These are phyloP conservation scores for Troides aeacus DNA, from an alignment of 2,888 invertebrate species.

Conservation along the genomic window DNA sequence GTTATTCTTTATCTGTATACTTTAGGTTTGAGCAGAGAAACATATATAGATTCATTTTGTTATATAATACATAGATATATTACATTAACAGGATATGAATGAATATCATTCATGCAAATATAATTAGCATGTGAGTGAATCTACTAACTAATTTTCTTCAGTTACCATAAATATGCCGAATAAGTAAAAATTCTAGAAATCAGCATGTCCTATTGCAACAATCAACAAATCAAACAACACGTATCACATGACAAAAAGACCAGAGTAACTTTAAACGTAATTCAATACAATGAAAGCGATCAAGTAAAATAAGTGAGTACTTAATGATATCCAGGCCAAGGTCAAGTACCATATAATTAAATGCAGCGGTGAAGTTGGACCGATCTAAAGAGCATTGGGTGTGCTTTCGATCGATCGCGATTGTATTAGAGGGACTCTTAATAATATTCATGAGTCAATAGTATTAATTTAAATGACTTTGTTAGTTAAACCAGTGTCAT, in stretches of 20 bases:
- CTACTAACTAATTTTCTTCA: too few species aligned
- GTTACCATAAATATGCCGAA: too few species aligned
- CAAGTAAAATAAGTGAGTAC: constrained; percentile 19
- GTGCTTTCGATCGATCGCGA: constrained; percentile 27
- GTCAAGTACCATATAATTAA: constrained; percentile 7
- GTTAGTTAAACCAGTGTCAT: neutral
- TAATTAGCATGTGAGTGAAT: too few species aligned
- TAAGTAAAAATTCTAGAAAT: too few species aligned
- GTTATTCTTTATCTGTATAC: too few species aligned
- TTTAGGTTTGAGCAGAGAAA: too few species aligned
- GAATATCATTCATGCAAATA: too few species aligned
- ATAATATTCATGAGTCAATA: neutral
- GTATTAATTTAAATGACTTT: neutral
- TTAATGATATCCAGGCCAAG: constrained; percentile 21
- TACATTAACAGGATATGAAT: too few species aligned
- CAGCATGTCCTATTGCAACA: too few species aligned
- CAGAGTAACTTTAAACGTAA: constrained; percentile 10
- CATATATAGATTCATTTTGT: too few species aligned
- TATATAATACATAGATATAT: too few species aligned
- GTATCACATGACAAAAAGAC: constrained; percentile 10
- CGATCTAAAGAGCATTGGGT: constrained; percentile 26
- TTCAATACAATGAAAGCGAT: constrained; percentile 24
- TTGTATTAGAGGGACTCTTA: constrained; percentile 22
- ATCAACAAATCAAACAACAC: neutral
- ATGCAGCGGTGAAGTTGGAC: constrained; percentile 11